A percentile compares a stretch with the other conserved stretches of the same genome.
Conservation (phyloP, 2,797 vertebrate species). For the Microctenopoma lineatum region DNA sequence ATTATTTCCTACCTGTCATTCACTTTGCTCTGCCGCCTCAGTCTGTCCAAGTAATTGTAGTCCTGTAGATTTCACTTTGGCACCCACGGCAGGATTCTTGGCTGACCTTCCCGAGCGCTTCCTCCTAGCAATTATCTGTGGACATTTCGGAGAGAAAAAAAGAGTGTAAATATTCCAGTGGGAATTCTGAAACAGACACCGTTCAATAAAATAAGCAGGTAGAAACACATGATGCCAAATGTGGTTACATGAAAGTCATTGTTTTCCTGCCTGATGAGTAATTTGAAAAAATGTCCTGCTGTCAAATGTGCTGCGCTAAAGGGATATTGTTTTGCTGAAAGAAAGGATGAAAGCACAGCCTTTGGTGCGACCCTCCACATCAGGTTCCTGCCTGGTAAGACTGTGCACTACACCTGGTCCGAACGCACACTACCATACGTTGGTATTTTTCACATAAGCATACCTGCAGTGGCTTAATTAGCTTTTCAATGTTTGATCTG, state of each 20-base stretch:
- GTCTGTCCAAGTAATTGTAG: slow-evolving; percentile 75
- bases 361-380: not conserved
- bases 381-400: slow-evolving; percentile 40
- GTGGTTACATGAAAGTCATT: slow-evolving; percentile 6
- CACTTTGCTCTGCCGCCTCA: slow-evolving; percentile 69
- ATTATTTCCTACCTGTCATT: slow-evolving; percentile 83
- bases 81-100: slow-evolving; percentile 73
- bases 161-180: slow-evolving; percentile 63
- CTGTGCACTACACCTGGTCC: slow-evolving; percentile 5
- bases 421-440: slow-evolving; percentile 8
- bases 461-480: slow-evolving; percentile 70
- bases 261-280: not conserved
- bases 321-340: slow-evolving; percentile 7
- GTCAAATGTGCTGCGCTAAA: not conserved
- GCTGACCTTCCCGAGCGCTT: slow-evolving; percentile 77
- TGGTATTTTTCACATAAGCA: slow-evolving; percentile 55
- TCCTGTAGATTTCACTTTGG: slow-evolving; percentile 76
- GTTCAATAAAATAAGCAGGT: slow-evolving; percentile 8
- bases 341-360: slow-evolving; percentile 15
- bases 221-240: slow-evolving; percentile 19
- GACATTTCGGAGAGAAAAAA: slow-evolving; percentile 46
- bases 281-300: slow-evolving; percentile 14
- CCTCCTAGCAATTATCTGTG: slow-evolving; percentile 77
- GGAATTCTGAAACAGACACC: slow-evolving; percentile 48
- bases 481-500: slow-evolving; percentile 65